Evolutionary conservation across 1,140 invertebrate genomes (phyloP).

Genomic region (Antheraea mylitta): DNA sequence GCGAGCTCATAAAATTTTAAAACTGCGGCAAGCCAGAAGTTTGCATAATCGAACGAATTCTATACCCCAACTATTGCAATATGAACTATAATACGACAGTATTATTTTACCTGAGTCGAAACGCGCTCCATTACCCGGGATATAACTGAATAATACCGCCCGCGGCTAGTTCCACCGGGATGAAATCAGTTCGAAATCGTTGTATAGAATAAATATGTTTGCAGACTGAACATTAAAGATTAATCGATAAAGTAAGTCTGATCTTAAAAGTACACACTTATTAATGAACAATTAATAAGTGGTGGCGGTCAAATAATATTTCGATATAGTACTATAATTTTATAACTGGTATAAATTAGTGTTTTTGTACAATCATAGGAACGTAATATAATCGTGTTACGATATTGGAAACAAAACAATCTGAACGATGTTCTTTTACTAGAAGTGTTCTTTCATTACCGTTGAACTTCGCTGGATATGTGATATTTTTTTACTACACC

Average conservation of each 20-base stretch:
- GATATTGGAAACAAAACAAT: no score
- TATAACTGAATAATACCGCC: slow-evolving; percentile 21
- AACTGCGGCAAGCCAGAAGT: neutral
- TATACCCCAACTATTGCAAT: slow-evolving; percentile 8
- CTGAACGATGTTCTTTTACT: no score
- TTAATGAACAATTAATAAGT: no score
- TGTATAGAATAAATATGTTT: slow-evolving; percentile 1
- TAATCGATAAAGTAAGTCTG: neutral
- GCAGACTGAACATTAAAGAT: neutral
- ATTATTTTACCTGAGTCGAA: slow-evolving; percentile 20
- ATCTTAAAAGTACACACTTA: no score
- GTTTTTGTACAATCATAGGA: no score
- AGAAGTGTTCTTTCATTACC: no score
- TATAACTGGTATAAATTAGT: no score
- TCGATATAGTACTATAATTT: no score
- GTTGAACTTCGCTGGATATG: no score
- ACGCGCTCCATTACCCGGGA: slow-evolving; percentile 9
- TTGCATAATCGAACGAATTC: neutral
- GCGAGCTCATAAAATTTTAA: slow-evolving; percentile 7
- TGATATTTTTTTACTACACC: no score
- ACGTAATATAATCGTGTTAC: no score
- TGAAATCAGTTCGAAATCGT: slow-evolving; percentile 14
- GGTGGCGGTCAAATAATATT: no score
- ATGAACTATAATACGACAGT: slow-evolving; percentile 10
- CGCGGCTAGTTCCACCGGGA: slow-evolving; percentile 15